A percentile compares a stretch with the other conserved stretches of the same genome.
phyloP scores from a whole-genome alignment of 2,888 invertebrate genomes.

The Plusia festucae region DNA sequence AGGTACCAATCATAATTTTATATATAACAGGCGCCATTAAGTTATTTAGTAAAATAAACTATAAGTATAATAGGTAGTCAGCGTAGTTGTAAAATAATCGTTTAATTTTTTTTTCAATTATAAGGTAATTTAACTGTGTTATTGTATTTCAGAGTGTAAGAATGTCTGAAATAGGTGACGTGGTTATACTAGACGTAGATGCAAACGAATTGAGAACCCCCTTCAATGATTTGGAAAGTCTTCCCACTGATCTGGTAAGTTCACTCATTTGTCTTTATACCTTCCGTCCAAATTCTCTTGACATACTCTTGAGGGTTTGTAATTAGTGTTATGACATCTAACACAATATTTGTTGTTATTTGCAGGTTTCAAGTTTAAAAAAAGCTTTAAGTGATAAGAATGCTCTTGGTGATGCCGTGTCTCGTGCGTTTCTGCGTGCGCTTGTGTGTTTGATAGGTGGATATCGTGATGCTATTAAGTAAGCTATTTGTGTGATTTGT shows the following conservation, averaged over 20 bases:
- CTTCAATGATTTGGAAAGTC: constrained; percentile 96
- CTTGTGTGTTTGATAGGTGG: constrained; percentile 98
- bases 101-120: too few relatives aligned
- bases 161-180: constrained; percentile 96
- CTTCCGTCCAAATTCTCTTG: not conserved
- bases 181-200: constrained; percentile 98
- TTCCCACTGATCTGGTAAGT: constrained; percentile 97
- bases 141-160: constrained; percentile 91
- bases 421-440: constrained; percentile 97
- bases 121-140: too few relatives aligned
- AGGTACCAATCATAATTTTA: constrained; percentile 83
- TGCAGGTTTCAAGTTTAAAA: constrained; percentile 92
- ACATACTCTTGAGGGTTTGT: too few relatives aligned
- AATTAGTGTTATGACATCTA: not conserved
- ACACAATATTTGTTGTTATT: constrained; percentile 38
- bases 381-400: constrained; percentile 93
- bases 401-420: constrained; percentile 96
- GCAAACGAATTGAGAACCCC: constrained; percentile 95
- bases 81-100: too few relatives aligned
- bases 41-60: not conserved
- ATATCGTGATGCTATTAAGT: constrained; percentile 96
- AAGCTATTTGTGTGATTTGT: constrained; percentile 45
- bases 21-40: not conserved
- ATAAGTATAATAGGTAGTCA: not conserved
- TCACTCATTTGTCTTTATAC: not conserved